Conservation (phyloP, 1,140 invertebrate species). For the Hydropsyche tenuis region DNA sequence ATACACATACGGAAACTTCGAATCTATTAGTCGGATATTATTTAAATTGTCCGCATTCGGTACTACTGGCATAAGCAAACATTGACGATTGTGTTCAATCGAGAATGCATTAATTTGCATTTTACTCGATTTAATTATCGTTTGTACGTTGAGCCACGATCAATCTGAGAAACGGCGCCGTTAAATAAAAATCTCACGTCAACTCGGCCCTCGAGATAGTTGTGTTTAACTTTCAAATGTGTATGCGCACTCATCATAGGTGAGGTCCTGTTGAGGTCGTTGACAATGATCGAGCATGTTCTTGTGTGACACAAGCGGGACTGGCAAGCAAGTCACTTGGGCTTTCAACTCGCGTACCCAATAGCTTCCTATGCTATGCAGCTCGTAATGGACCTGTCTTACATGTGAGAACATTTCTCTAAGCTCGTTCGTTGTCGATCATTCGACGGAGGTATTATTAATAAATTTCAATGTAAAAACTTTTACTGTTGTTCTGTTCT, state of each 20-base stretch:
- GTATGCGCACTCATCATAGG: not conserved
- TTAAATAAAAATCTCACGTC: too few species aligned
- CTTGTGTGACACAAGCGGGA: constrained; percentile 22
- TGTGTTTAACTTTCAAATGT: not conserved
- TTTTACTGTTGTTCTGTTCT: not conserved
- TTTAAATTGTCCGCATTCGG: constrained; percentile 28
- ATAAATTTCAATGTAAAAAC: too few species aligned
- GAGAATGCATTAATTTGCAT: not conserved
- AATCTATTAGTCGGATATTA: constrained; percentile 29
- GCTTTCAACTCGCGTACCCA: constrained; percentile 31
- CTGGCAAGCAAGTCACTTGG: constrained; percentile 26
- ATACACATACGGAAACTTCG: constrained; percentile 17
- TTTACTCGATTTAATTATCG: not conserved
- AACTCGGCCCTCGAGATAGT: not conserved
- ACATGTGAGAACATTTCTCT: constrained; percentile 13
- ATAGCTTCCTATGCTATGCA: constrained; percentile 36
- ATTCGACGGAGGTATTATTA: too few species aligned
- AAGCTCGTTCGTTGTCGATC: too few species aligned
- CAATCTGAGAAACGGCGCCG: not conserved
- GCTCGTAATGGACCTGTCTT: constrained; percentile 30
- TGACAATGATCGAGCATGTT: constrained; percentile 36
- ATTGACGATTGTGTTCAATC: not conserved
- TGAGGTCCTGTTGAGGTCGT: constrained; percentile 20
- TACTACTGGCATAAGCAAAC: not conserved
- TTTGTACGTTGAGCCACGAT: not conserved